Conservation (phyloP, 2,888 invertebrate species). For the Hirtodrosophila duncani region DNA sequence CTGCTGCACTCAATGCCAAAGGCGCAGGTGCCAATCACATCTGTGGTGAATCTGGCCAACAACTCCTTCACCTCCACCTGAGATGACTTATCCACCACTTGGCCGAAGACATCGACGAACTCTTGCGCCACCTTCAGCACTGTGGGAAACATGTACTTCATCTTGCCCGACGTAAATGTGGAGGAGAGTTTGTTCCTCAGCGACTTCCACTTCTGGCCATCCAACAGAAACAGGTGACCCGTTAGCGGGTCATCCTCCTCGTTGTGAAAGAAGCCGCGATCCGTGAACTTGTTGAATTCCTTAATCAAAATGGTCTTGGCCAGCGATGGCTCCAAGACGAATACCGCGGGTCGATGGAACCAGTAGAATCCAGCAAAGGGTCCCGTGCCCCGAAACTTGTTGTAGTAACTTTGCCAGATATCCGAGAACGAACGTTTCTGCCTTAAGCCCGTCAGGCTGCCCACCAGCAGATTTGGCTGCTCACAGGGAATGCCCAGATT, state of each 20-base stretch:
- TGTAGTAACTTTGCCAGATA: slow-evolving; percentile 41
- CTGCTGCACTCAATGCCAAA: slow-evolving; percentile 79
- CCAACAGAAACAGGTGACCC: slow-evolving; percentile 73
- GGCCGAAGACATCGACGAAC: slow-evolving; percentile 48
- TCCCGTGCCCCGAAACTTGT: slow-evolving; percentile 38
- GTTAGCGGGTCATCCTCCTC: slow-evolving; percentile 76
- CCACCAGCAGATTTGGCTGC: slow-evolving; percentile 45
- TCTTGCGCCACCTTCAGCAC: slow-evolving; percentile 57
- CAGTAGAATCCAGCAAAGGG: slow-evolving; percentile 72
- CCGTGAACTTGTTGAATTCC: slow-evolving; percentile 75
- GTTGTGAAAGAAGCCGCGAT: slow-evolving; percentile 74
- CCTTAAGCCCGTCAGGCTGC: slow-evolving; percentile 42
- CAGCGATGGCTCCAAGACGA: slow-evolving; percentile 51
- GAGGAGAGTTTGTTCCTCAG: slow-evolving; percentile 78
- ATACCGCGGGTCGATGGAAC: slow-evolving; percentile 52
- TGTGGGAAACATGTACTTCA: slow-evolving; percentile 78
- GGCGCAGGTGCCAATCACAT: slow-evolving; percentile 79
- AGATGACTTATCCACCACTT: slow-evolving; percentile 22
- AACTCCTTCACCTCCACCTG: slow-evolving; percentile 67
- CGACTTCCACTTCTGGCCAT: slow-evolving; percentile 78
- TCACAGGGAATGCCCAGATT: slow-evolving; percentile 49
- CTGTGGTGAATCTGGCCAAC: slow-evolving; percentile 78
- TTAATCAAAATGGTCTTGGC: slow-evolving; percentile 67
- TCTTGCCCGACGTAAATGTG: slow-evolving; percentile 79
- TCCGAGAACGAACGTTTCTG: slow-evolving; percentile 35